Conservation (phyloP, 2,888 invertebrate genomes). For the Agrypnus murinus region DNA sequence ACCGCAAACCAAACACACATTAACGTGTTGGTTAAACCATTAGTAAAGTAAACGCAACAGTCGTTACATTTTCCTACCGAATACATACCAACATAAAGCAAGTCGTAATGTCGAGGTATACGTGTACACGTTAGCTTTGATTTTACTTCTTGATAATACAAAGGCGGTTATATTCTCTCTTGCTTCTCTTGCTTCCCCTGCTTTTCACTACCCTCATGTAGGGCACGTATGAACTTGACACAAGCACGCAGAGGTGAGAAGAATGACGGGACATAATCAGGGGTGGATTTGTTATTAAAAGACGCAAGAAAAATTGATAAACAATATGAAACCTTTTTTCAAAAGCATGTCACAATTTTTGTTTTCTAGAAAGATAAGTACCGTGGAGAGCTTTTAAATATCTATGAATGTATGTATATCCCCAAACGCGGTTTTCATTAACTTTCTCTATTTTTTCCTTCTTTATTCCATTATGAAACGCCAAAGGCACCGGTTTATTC, state of each 20-base stretch:
- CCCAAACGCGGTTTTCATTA: too few relatives aligned
- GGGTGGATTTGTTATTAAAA: not conserved
- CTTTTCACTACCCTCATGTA: not conserved
- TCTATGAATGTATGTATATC: too few relatives aligned
- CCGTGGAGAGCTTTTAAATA: not conserved
- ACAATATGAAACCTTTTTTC: not conserved
- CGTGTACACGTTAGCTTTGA: slow-evolving; percentile 27
- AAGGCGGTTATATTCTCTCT: slow-evolving; percentile 13
- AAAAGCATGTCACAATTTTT: not conserved
- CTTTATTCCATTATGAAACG: too few relatives aligned
- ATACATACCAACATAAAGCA: slow-evolving; percentile 19
- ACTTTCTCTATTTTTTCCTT: too few relatives aligned
- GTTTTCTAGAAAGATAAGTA: not conserved
- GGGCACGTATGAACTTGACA: slow-evolving; percentile 20
- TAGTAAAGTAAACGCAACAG: slow-evolving; percentile 33
- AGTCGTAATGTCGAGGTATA: slow-evolving; percentile 19
- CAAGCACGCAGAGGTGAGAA: slow-evolving; percentile 14
- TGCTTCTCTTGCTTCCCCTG: slow-evolving; percentile 13
- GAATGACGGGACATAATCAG: not conserved
- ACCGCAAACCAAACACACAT: slow-evolving; percentile 47
- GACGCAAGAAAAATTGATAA: not conserved
- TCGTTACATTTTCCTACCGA: slow-evolving; percentile 31
- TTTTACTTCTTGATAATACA: slow-evolving; percentile 24
- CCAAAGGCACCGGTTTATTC: too few relatives aligned
- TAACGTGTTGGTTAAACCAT: slow-evolving; percentile 37